Percentiles rank a stretch among this genome's conserved stretches.
These are phyloP conservation scores for Lottia scabra DNA, from an alignment of 2,888 invertebrate genomes.

Conservation along the genomic window DNA sequence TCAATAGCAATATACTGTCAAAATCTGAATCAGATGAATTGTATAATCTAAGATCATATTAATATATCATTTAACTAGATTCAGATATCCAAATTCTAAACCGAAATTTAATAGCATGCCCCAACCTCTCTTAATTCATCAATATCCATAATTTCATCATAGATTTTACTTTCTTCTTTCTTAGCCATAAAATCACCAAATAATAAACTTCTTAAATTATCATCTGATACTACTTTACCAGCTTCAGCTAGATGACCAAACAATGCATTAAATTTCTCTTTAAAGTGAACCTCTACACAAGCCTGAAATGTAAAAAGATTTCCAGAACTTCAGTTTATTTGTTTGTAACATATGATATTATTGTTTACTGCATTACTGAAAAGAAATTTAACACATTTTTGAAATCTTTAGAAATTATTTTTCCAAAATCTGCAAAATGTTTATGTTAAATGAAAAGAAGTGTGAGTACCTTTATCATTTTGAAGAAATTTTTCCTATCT, in stretches of 20 bases:
- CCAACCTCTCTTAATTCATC: slow-evolving; percentile 60
- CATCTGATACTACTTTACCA: slow-evolving; percentile 59
- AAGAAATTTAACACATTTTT: too few relatives aligned
- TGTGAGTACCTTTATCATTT: slow-evolving; percentile 60
- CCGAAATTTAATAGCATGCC: neutral
- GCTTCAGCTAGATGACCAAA: slow-evolving; percentile 60
- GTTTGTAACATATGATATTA: too few relatives aligned
- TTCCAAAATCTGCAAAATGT: too few relatives aligned
- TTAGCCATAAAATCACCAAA: slow-evolving; percentile 66
- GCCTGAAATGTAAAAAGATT: slow-evolving; percentile 34
- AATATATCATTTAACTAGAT: too few relatives aligned
- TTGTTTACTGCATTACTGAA: too few relatives aligned
- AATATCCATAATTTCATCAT: slow-evolving; percentile 64
- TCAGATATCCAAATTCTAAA: too few relatives aligned
- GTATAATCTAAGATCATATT: too few relatives aligned
- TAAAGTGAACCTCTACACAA: slow-evolving; percentile 63
- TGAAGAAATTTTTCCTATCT: slow-evolving; percentile 63
- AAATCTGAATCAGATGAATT: too few relatives aligned
- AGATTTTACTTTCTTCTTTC: slow-evolving; percentile 56
- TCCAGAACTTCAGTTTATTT: neutral
- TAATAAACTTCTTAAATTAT: slow-evolving; percentile 65
- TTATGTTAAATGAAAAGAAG: too few relatives aligned
- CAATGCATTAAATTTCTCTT: slow-evolving; percentile 62
- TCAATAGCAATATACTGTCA: too few relatives aligned
- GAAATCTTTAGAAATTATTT: too few relatives aligned